Evolutionary conservation across 2,797 vertebrate species (phyloP).

Genomic region (Phataginus tetradactyla): DNA sequence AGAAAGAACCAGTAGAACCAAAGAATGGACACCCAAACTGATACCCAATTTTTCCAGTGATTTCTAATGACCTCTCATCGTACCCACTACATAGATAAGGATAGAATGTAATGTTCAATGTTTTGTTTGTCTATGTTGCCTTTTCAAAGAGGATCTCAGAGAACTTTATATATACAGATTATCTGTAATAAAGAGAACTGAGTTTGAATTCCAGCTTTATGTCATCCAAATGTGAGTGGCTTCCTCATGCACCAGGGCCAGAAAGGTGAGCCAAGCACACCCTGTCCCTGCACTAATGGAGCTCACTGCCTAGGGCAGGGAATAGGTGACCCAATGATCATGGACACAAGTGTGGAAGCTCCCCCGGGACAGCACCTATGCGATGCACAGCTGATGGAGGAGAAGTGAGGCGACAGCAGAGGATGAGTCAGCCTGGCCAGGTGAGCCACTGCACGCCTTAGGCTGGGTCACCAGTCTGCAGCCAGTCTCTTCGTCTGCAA

Average conservation of each 20-base stretch:
- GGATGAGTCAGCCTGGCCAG: neutral
- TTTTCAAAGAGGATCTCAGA: constrained; percentile 46
- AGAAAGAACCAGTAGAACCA: neutral
- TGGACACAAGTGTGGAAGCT: neutral
- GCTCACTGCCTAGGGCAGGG: neutral
- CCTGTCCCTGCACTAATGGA: neutral
- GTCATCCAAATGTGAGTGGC: neutral
- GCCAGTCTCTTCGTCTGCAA: neutral
- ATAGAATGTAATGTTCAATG: neutral
- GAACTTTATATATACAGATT: neutral
- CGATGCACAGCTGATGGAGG: fast-evolving
- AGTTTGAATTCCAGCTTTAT: neutral
- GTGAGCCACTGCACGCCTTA: neutral
- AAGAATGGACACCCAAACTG: neutral
- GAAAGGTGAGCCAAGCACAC: neutral
- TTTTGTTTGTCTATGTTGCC: neutral
- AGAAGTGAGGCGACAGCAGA: neutral
- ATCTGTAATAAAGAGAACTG: neutral
- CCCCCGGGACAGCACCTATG: neutral
- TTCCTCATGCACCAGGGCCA: neutral
- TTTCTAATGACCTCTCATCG: neutral
- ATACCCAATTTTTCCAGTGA: neutral
- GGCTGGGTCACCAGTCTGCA: neutral
- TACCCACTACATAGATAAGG: neutral
- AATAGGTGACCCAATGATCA: neutral